phyloP scores from a whole-genome alignment of 2,797 vertebrate genomes.

The Silurus aristotelis region DNA sequence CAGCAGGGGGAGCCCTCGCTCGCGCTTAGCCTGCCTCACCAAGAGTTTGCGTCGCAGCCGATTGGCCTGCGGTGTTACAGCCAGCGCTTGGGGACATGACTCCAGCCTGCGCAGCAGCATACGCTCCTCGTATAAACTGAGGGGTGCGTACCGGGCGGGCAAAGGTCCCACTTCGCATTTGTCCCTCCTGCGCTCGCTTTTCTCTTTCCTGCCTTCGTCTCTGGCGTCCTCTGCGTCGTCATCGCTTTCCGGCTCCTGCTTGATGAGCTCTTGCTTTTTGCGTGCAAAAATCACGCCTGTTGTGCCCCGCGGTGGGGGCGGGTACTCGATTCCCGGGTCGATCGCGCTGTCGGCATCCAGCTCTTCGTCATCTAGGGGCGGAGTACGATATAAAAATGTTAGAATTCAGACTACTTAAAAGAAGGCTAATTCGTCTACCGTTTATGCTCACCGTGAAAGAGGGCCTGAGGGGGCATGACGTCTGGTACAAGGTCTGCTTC shows the following conservation, averaged over 20 bases:
- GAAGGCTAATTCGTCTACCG: background rate
- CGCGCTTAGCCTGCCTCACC: constrained; percentile 87
- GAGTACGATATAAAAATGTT: background rate
- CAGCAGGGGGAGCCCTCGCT: constrained; percentile 88
- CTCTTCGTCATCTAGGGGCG: constrained; percentile 88
- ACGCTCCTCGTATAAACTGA: constrained; percentile 90
- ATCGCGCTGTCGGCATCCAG: constrained; percentile 89
- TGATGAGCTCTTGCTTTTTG: constrained; percentile 89
- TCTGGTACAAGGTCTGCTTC: constrained; percentile 96
- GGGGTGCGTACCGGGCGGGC: constrained; percentile 66
- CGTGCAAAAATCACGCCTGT: constrained; percentile 67
- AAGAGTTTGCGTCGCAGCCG: constrained; percentile 88
- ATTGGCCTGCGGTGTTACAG: constrained; percentile 85
- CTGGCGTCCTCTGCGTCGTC: constrained; percentile 82
- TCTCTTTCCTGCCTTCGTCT: constrained; percentile 68
- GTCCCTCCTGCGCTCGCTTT: constrained; percentile 67
- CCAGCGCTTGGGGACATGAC: constrained; percentile 84
- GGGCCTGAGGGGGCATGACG: constrained; percentile 92
- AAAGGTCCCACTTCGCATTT: constrained; percentile 47
- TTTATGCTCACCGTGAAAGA: constrained; percentile 88
- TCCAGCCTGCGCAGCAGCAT: constrained; percentile 86
- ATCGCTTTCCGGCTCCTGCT: constrained; percentile 90
- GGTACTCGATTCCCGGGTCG: constrained; percentile 93
- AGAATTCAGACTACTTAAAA: background rate
- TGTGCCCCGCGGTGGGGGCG: constrained; percentile 74